Percentiles rank a stretch among this genome's conserved stretches.
Evolutionary conservation across 2,113 vertebrate genomes (phyloP).

Genomic region (Prolemur simus): DNA sequence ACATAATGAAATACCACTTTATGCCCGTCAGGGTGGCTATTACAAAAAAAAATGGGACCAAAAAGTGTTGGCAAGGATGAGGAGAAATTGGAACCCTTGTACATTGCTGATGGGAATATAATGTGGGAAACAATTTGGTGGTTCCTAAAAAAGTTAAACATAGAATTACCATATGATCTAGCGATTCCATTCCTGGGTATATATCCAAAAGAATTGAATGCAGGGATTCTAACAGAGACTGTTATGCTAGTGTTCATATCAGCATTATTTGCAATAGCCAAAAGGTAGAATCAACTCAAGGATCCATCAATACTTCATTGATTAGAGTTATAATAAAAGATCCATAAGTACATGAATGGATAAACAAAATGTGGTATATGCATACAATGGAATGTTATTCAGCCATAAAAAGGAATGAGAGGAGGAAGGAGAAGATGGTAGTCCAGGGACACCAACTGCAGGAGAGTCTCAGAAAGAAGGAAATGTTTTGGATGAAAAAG

Average conservation of each 20-base stretch:
- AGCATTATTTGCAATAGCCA: not conserved
- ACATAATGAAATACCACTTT: not conserved
- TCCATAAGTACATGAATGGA: not conserved
- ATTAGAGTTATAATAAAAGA: no score
- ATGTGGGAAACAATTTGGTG: not conserved
- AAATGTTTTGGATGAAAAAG: no score
- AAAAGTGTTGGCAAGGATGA: not conserved
- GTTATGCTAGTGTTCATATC: not conserved
- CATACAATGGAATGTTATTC: not conserved
- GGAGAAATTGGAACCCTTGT: not conserved
- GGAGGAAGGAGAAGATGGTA: no score
- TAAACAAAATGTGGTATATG: not conserved
- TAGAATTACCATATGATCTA: not conserved
- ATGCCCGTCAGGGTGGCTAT: not conserved
- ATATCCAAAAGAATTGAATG: not conserved
- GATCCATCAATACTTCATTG: not conserved
- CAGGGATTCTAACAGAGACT: not conserved
- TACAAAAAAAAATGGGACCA: not conserved
- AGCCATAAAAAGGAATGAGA: not conserved
- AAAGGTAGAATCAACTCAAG: not conserved
- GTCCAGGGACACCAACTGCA: no score
- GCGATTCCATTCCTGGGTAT: not conserved
- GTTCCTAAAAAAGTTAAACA: not conserved
- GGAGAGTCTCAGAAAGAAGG: no score
- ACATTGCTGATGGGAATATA: not conserved